A percentile compares a stretch with the other conserved stretches of the same genome.
These are phyloP conservation scores for Patella vulgata DNA, from an alignment of 1,140 invertebrate genomes.

Conservation along the genomic window DNA sequence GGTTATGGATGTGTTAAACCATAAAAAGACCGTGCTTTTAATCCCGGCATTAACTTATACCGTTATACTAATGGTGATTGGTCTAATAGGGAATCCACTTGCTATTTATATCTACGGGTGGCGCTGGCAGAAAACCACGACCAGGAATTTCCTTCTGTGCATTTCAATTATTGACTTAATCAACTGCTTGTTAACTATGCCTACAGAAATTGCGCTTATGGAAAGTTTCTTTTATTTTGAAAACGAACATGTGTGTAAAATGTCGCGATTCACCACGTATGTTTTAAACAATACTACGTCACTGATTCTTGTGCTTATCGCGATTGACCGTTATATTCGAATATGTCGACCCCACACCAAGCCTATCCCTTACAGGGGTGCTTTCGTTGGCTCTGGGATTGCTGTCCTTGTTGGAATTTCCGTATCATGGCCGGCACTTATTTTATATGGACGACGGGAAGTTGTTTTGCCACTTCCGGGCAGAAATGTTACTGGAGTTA, in stretches of 20 bases:
- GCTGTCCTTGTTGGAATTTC: conserved; percentile 33
- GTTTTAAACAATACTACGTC: conserved; percentile 44
- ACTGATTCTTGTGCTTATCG: conserved; percentile 46
- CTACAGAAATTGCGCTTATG: conserved; percentile 45
- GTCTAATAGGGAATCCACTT: conserved; percentile 48
- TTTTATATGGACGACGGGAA: conserved; percentile 43
- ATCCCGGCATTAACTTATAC: conserved; percentile 38
- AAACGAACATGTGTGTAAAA: conserved; percentile 42
- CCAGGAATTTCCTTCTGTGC: conserved; percentile 47
- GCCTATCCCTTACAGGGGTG: conserved; percentile 28
- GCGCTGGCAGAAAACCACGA: conserved; percentile 44
- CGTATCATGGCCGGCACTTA: conserved; percentile 46
- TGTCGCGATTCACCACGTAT: conserved; percentile 46
- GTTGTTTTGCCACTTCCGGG: conserved; percentile 12
- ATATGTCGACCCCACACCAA: conserved; percentile 43
- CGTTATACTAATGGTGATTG: conserved; percentile 39
- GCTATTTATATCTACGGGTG: conserved; percentile 52
- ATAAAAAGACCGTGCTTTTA: conserved; percentile 31
- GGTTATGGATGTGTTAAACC: conserved; percentile 29
- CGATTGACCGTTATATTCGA: conserved; percentile 51
- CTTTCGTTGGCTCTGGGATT: conserved; percentile 38
- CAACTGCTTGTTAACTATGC: conserved; percentile 52
- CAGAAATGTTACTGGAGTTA: conserved; percentile 15
- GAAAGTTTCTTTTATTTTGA: conserved; percentile 42
- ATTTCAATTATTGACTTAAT: conserved; percentile 50